A percentile compares a stretch with the other conserved stretches of the same genome.
Conservation (phyloP, 1,140 invertebrate genomes). For the Hermetia illucens region DNA sequence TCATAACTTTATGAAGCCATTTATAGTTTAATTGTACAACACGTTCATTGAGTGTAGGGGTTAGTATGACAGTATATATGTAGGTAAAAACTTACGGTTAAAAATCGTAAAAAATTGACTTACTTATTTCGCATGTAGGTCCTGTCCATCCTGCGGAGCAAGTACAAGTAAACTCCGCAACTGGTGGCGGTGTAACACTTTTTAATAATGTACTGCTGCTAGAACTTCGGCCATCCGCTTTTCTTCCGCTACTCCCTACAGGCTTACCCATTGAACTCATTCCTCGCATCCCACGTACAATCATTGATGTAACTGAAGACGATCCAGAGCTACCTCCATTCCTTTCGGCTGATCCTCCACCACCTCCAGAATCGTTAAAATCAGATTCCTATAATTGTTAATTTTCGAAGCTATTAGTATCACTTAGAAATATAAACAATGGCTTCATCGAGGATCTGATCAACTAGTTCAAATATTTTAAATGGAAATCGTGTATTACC, state of each 20-base stretch:
- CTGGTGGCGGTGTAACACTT: constrained; percentile 9
- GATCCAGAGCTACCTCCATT: too few relatives aligned
- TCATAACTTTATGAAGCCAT: too few relatives aligned
- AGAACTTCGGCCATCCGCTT: background rate
- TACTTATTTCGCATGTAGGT: constrained; percentile 55
- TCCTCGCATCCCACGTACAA: constrained; percentile 28
- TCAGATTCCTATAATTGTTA: background rate
- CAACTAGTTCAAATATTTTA: background rate
- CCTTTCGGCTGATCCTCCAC: too few relatives aligned
- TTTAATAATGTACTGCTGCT: background rate
- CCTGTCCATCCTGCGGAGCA: constrained; percentile 79
- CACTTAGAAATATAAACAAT: background rate
- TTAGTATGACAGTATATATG: too few relatives aligned
- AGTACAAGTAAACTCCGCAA: constrained; percentile 52
- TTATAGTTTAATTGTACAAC: too few relatives aligned
- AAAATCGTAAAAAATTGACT: too few relatives aligned
- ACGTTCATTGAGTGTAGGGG: too few relatives aligned
- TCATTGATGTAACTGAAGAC: constrained; percentile 10
- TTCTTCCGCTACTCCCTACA: too few relatives aligned
- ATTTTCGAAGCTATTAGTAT: background rate
- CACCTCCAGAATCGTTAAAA: background rate
- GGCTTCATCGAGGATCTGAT: background rate
- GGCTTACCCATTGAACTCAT: constrained; percentile 32
- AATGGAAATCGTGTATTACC: constrained; percentile 11
- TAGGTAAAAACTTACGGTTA: too few relatives aligned